phyloP scores from a whole-genome alignment of 2,797 vertebrate genomes.

The Acanthurus leucopareius region DNA sequence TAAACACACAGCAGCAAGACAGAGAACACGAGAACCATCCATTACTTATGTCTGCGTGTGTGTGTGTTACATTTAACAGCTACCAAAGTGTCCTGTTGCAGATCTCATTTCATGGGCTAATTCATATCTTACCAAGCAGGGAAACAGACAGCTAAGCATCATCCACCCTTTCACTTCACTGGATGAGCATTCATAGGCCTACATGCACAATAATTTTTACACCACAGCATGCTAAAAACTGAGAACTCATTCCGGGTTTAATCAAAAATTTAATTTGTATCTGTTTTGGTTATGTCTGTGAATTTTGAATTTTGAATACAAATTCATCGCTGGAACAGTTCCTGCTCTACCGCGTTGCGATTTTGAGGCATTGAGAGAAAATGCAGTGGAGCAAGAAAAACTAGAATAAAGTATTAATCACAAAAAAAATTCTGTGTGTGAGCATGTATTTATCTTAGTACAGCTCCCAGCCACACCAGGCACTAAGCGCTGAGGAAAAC shows the following conservation, averaged over 20 bases:
- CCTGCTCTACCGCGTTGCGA: neutral
- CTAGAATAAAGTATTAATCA: neutral
- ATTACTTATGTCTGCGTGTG: conserved; percentile 24
- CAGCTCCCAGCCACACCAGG: conserved; percentile 7
- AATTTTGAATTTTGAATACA: neutral
- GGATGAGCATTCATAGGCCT: neutral
- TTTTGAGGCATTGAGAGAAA: neutral
- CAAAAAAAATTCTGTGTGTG: neutral
- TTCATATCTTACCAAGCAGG: conserved; percentile 29
- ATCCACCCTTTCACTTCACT: conserved; percentile 22
- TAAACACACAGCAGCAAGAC: conserved; percentile 54
- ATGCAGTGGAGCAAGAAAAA: neutral
- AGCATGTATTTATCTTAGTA: conserved; percentile 34
- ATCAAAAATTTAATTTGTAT: neutral
- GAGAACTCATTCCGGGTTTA: neutral
- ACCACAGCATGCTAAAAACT: neutral
- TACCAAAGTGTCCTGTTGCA: conserved; percentile 25
- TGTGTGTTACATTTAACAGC: conserved; percentile 46
- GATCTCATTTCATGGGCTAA: conserved; percentile 47
- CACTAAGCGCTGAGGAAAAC: conserved; percentile 60
- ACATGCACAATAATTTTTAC: neutral
- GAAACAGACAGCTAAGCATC: conserved; percentile 20
- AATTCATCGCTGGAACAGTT: neutral
- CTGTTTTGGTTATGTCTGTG: neutral
- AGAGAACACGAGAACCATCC: conserved; percentile 41